phyloP scores from a whole-genome alignment of 1,140 invertebrate species.

The Homalodisca vitripennis region DNA sequence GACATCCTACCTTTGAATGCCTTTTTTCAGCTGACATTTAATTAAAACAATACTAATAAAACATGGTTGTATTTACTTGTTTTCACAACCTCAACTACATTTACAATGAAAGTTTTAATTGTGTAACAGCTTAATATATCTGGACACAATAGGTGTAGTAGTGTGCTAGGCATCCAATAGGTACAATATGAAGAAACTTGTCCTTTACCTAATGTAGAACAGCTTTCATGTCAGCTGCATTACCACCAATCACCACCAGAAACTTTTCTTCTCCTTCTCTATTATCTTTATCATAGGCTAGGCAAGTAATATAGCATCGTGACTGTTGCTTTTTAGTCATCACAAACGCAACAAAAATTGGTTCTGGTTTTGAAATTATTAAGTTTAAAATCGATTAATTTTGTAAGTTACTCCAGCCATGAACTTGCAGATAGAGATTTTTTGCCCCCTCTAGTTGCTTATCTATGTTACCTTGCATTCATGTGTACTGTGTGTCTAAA shows the following conservation, averaged over 20 bases:
- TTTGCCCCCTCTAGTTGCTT: too few species aligned
- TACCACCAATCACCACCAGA: slow-evolving; percentile 42
- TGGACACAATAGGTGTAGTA: slow-evolving; percentile 25
- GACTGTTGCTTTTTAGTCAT: too few species aligned
- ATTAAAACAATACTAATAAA: slow-evolving; percentile 2
- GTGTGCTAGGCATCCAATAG: slow-evolving; percentile 26
- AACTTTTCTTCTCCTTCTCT: too few species aligned
- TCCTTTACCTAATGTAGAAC: slow-evolving; percentile 38
- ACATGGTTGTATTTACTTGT: slow-evolving; percentile 24
- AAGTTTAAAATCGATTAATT: too few species aligned
- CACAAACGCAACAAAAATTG: too few species aligned
- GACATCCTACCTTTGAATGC: slow-evolving; percentile 24
- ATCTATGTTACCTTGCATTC: too few species aligned
- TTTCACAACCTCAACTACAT: slow-evolving; percentile 23
- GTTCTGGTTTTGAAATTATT: too few species aligned
- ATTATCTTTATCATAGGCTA: too few species aligned
- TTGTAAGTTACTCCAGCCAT: too few species aligned
- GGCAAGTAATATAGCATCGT: too few species aligned
- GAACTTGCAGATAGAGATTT: too few species aligned
- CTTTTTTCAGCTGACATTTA: slow-evolving; percentile 10
- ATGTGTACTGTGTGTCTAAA: too few species aligned
- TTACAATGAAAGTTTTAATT: slow-evolving; percentile 26
- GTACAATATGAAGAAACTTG: slow-evolving; percentile 32
- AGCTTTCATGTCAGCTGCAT: slow-evolving; percentile 41
- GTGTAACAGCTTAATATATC: slow-evolving; percentile 27